phyloP scores from a whole-genome alignment of 2,888 invertebrate genomes.

The Aricia artaxerxes region DNA sequence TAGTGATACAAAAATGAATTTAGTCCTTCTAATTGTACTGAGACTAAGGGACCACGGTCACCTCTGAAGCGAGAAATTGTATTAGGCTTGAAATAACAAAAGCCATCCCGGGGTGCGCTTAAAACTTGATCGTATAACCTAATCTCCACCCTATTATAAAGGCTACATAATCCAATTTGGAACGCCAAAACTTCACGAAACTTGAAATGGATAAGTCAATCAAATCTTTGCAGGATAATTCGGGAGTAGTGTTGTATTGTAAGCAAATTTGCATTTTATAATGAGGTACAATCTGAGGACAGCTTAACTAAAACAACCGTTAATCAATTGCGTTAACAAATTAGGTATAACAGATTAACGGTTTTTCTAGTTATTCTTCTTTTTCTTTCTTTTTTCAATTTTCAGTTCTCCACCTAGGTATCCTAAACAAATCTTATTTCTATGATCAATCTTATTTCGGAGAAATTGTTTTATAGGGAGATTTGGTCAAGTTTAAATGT shows the following conservation, averaged over 20 bases:
- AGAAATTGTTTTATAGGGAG: too few species aligned
- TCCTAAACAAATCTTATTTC: too few species aligned
- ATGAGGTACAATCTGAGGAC: conserved; percentile 4
- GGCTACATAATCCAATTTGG: conserved; percentile 11
- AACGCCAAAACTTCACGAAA: neutral
- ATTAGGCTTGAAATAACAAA: conserved; percentile 61
- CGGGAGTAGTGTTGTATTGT: conserved; percentile 19
- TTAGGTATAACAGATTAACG: neutral
- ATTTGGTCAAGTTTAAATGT: too few species aligned
- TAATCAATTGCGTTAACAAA: neutral
- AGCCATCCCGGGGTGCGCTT: conserved; percentile 31
- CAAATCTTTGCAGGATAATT: conserved; percentile 30
- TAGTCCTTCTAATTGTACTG: conserved; percentile 71
- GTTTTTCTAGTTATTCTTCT: too few species aligned
- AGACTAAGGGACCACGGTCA: conserved; percentile 67
- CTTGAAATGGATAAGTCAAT: conserved; percentile 30
- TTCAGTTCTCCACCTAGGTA: too few species aligned
- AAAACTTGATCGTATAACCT: neutral
- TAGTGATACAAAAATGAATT: conserved; percentile 68
- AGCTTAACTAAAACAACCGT: conserved; percentile 5
- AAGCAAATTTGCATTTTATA: conserved; percentile 31
- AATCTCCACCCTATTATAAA: conserved; percentile 21
- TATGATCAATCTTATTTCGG: too few species aligned
- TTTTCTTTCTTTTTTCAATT: too few species aligned
- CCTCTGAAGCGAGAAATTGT: conserved; percentile 72